These are phyloP conservation scores for Tokudaia tokunoshimensis DNA, from an alignment of 2,797 vertebrate species.

Conservation along the genomic window DNA sequence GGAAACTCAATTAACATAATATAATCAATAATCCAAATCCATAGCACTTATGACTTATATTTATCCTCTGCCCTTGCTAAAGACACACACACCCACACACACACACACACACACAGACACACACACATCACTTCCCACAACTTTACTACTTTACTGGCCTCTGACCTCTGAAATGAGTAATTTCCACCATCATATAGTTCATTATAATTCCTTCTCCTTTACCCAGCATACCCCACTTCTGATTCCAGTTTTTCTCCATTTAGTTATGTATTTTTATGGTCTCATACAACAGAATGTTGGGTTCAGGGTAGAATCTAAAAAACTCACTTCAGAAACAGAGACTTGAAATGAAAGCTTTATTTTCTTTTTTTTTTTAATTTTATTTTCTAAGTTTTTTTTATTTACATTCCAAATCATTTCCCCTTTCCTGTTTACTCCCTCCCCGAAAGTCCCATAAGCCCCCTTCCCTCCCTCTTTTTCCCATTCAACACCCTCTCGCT, in stretches of 20 bases:
- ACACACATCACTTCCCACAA: not conserved
- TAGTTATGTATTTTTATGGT: not conserved
- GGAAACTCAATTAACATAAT: not conserved
- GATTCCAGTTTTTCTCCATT: not conserved
- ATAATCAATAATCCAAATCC: not conserved
- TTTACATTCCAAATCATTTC: no score
- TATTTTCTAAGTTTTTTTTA: no score
- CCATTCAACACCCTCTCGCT: no score
- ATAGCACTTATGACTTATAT: not conserved
- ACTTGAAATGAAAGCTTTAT: not conserved
- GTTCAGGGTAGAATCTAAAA: not conserved
- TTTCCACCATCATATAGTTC: not conserved
- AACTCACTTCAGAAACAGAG: not conserved
- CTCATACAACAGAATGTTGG: not conserved
- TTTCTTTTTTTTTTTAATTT: no score
- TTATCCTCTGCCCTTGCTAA: not conserved
- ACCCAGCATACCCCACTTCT: not conserved
- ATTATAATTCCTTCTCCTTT: not conserved
- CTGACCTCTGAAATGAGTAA: not conserved
- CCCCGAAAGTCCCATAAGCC: no score
- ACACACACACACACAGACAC: not conserved
- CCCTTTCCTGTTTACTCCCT: no score
- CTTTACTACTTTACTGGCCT: not conserved
- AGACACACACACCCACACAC: not conserved
- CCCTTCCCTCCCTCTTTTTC: no score